Evolutionary conservation across 2,888 invertebrate species (phyloP).

Genomic region (Melanophora roralis): DNA sequence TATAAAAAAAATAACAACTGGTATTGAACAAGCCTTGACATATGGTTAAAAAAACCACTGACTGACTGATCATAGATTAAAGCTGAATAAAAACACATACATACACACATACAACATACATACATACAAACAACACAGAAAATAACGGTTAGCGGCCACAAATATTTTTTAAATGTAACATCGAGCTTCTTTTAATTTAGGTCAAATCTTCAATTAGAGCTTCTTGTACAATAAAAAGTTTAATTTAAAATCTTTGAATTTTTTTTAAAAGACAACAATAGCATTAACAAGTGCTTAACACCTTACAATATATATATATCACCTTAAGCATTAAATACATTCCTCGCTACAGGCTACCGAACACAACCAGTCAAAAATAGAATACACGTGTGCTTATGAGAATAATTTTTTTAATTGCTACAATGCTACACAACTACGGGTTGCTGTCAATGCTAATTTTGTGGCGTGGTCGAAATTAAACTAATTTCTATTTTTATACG

Average conservation of each 20-base stretch:
- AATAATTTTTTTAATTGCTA: too few species aligned
- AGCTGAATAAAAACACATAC: background rate
- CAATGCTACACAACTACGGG: too few species aligned
- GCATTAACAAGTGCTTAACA: too few species aligned
- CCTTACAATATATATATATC: too few species aligned
- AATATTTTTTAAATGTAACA: conserved; percentile 8
- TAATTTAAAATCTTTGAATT: background rate
- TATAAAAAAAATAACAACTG: background rate
- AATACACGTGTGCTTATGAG: too few species aligned
- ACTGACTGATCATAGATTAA: background rate
- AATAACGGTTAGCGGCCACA: conserved; percentile 7
- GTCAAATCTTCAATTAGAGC: conserved; percentile 49
- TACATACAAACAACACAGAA: background rate
- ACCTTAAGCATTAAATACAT: too few species aligned
- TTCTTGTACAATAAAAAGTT: background rate
- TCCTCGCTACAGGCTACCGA: too few species aligned
- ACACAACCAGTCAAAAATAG: too few species aligned
- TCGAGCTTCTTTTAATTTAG: conserved; percentile 35
- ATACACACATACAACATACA: background rate
- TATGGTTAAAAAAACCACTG: background rate
- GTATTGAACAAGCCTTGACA: conserved; percentile 29
- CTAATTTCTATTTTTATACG: too few species aligned
- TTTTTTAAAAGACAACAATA: too few species aligned
- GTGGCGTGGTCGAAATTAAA: too few species aligned
- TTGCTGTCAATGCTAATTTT: too few species aligned